Percentiles rank a stretch among this genome's conserved stretches.
Conservation (phyloP, 2,113 vertebrate species). For the Tragelaphus buxtoni region DNA sequence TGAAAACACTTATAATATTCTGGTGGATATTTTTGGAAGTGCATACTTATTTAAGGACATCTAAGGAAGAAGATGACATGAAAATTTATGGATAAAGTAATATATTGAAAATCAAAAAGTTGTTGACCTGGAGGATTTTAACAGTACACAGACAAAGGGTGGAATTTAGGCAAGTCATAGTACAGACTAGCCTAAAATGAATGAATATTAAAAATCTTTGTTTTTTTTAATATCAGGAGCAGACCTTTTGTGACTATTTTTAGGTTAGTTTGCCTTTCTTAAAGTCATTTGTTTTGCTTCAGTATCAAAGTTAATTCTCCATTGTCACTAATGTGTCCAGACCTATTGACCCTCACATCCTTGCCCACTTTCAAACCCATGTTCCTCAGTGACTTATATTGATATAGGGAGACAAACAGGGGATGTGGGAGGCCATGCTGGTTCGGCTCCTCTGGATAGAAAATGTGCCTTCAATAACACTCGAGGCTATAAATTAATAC, state of each 20-base stretch:
- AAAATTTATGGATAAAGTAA: constrained; percentile 53
- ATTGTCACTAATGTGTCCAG: background rate
- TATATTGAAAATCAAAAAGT: constrained; percentile 32
- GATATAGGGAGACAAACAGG: background rate
- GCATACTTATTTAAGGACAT: constrained; percentile 45
- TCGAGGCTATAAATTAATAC: constrained; percentile 9
- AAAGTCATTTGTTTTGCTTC: background rate
- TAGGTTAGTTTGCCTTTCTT: constrained; percentile 44
- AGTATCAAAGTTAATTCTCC: background rate
- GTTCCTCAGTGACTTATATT: constrained; percentile 29
- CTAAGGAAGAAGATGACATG: constrained; percentile 28
- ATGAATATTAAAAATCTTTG: background rate
- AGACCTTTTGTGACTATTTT: constrained; percentile 17
- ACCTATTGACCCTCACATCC: background rate
- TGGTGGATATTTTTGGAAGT: constrained; percentile 57
- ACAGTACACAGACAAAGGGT: background rate
- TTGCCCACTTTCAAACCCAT: background rate
- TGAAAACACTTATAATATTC: constrained; percentile 70
- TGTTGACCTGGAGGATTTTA: background rate
- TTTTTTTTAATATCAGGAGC: background rate
- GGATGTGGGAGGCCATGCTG: background rate
- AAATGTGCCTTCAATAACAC: constrained; percentile 8
- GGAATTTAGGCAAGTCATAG: background rate
- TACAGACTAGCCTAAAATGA: background rate
- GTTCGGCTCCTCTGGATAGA: background rate